Percentiles rank a stretch among this genome's conserved stretches.
These are phyloP conservation scores for Perognathus longimembris DNA, from an alignment of 2,113 vertebrate species.

Conservation along the genomic window DNA sequence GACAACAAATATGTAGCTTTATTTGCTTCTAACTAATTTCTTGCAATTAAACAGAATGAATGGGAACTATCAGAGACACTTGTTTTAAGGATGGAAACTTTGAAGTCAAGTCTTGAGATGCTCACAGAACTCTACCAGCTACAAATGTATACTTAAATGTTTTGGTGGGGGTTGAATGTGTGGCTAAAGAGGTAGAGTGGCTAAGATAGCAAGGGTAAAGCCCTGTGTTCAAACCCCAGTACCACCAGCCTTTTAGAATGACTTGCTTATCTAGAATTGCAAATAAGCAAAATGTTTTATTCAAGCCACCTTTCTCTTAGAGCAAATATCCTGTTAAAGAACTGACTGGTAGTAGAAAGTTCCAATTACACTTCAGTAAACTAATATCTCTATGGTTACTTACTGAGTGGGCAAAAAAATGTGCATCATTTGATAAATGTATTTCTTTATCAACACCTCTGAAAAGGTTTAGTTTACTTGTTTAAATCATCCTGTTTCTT, in stretches of 20 bases:
- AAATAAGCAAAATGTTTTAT: conserved; percentile 53
- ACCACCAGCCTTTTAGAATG: conserved; percentile 1
- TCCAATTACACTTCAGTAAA: background rate
- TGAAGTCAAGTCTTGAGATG: background rate
- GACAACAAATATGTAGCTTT: background rate
- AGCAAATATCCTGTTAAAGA: background rate
- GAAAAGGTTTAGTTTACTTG: background rate
- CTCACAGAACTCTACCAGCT: background rate
- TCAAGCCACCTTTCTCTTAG: background rate
- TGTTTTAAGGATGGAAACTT: no score
- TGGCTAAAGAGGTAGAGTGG: no score
- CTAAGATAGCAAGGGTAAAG: no score
- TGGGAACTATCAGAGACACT: background rate
- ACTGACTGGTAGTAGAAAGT: conserved; percentile 5
- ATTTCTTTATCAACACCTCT: background rate
- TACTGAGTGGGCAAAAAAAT: background rate
- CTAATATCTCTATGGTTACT: background rate
- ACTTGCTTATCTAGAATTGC: background rate
- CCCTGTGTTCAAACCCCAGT: no score
- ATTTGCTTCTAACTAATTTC: background rate
- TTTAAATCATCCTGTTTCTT: background rate
- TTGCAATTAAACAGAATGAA: conserved; percentile 11
- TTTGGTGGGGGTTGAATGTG: no score
- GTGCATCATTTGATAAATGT: background rate
- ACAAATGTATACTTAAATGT: conserved; percentile 6